A percentile compares a stretch with the other conserved stretches of the same genome.
phyloP scores from a whole-genome alignment of 2,113 vertebrate genomes.

The Upupa epops region DNA sequence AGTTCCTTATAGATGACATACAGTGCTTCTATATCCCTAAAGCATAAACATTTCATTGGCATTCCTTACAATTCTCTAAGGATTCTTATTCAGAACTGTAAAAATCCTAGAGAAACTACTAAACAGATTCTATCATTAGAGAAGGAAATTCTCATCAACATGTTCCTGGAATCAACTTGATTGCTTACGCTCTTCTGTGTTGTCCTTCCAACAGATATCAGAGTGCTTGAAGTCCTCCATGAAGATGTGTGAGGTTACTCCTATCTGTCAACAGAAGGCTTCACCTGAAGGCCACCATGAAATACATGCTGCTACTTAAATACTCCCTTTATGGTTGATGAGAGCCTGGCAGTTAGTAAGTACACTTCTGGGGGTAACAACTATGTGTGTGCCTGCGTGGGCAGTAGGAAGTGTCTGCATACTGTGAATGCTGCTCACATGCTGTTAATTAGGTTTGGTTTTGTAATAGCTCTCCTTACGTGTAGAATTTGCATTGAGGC shows the following conservation, averaged over 20 bases:
- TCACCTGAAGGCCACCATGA: too few species aligned
- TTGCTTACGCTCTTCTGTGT: too few species aligned
- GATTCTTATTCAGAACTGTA: neutral
- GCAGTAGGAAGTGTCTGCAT: neutral
- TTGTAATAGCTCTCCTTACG: neutral
- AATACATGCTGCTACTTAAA: conserved; percentile 21
- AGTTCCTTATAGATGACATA: neutral
- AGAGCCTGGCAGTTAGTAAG: conserved; percentile 8
- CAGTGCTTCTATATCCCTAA: neutral
- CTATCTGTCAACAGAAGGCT: too few species aligned
- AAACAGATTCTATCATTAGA: too few species aligned
- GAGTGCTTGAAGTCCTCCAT: too few species aligned
- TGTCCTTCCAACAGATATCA: too few species aligned
- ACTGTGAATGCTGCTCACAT: conserved; percentile 16
- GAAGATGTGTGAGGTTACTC: too few species aligned
- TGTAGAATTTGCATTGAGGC: conserved; percentile 14
- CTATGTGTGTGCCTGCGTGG: neutral
- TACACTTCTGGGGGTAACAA: conserved; percentile 18
- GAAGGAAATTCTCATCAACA: too few species aligned
- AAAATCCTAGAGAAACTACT: too few species aligned
- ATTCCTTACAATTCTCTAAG: neutral
- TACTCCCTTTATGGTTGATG: neutral
- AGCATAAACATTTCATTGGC: neutral
- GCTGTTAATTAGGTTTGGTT: conserved; percentile 34
- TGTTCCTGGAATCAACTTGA: too few species aligned